A percentile compares a stretch with the other conserved stretches of the same genome.
phyloP scores from a whole-genome alignment of 2,113 vertebrate genomes.

The Chionis minor region DNA sequence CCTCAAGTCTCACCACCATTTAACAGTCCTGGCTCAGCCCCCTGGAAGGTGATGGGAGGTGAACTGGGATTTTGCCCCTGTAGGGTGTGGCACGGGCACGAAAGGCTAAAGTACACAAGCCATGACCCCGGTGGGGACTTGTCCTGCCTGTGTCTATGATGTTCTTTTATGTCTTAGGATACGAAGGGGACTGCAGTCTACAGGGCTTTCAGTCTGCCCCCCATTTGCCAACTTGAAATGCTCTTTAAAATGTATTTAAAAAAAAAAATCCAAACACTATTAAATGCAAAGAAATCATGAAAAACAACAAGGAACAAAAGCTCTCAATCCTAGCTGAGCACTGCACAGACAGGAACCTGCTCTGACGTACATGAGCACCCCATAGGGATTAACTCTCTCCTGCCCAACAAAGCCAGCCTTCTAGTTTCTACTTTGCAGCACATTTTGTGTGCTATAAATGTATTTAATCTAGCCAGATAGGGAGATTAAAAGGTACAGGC shows the following conservation, averaged over 20 bases:
- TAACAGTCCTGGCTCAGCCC: not conserved
- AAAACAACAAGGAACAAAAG: slow-evolving; percentile 75
- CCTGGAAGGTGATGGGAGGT: not conserved
- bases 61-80: not conserved
- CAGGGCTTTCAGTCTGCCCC: not conserved
- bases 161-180: not conserved
- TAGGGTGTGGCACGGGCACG: not conserved
- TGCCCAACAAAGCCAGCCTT: slow-evolving; percentile 42
- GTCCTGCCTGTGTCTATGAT: not conserved
- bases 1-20: not conserved
- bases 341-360: slow-evolving; percentile 66
- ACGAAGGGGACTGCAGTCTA: not conserved
- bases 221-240: slow-evolving; percentile 14
- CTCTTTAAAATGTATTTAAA: slow-evolving; percentile 25
- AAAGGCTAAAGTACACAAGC: not conserved
- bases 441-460: not conserved
- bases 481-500: not conserved
- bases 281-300: slow-evolving; percentile 70
- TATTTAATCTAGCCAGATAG: slow-evolving; percentile 24
- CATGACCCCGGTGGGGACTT: not conserved
- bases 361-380: slow-evolving; percentile 74
- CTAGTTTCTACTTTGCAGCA: slow-evolving; percentile 41
- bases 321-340: slow-evolving; percentile 72
- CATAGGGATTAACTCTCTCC: slow-evolving; percentile 74
- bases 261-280: slow-evolving; percentile 72